Percentiles rank a stretch among this genome's conserved stretches.
phyloP scores from a whole-genome alignment of 2,113 vertebrate species.

The Pelmatolapia mariae region DNA sequence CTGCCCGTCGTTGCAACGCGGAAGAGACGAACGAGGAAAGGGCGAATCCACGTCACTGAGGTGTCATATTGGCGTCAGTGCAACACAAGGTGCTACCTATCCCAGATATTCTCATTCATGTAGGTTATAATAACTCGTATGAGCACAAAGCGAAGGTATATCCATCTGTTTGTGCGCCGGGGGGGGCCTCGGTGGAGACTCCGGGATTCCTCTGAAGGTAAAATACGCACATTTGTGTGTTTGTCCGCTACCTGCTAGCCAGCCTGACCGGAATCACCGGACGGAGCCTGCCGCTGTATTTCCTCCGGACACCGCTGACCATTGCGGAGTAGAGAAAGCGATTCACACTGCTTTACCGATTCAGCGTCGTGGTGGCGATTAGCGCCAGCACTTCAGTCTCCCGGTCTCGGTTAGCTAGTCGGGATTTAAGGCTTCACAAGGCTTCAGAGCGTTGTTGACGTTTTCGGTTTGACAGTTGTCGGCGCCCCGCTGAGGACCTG shows the following conservation, averaged over 20 bases:
- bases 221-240: background rate
- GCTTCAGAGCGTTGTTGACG: slow-evolving; percentile 28
- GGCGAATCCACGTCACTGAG: slow-evolving; percentile 71
- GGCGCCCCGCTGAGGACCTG: background rate
- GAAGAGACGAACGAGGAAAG: slow-evolving; percentile 53
- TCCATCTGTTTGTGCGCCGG: background rate
- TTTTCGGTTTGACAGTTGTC: slow-evolving; percentile 33
- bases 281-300: background rate
- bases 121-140: background rate
- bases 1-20: slow-evolving; percentile 46
- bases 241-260: slow-evolving; percentile 30
- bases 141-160: background rate
- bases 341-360: background rate
- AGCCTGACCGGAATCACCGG: background rate
- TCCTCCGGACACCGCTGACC: slow-evolving; percentile 8
- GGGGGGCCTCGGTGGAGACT: slow-evolving; percentile 15
- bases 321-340: background rate
- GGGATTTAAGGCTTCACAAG: slow-evolving; percentile 1
- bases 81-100: slow-evolving; percentile 30
- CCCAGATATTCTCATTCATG: background rate
- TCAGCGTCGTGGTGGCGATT: background rate
- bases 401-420: background rate
- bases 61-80: slow-evolving; percentile 55
- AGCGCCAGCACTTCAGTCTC: background rate
- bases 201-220: slow-evolving; percentile 53